Conservation (phyloP, 1,140 invertebrate species). For the Sminthurinus signatus region DNA sequence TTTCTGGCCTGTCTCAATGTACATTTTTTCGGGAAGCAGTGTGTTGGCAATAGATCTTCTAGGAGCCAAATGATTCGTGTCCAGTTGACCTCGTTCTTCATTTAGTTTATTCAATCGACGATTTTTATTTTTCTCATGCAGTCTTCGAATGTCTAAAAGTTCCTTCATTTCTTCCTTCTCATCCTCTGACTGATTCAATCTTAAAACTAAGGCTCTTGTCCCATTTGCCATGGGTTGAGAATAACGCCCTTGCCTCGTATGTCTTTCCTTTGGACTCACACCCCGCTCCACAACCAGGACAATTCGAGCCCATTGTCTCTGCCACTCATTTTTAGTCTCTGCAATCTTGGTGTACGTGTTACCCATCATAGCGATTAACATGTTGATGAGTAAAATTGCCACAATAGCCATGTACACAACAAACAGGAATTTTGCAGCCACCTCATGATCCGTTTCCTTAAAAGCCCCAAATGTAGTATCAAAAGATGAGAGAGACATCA, state of each 20-base stretch:
- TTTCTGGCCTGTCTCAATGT: no score
- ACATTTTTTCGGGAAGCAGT: neutral
- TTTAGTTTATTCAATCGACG: conserved; percentile 49
- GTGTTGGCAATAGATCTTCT: conserved; percentile 21
- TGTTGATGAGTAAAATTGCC: conserved; percentile 89
- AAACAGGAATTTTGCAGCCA: conserved; percentile 72
- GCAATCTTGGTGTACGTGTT: conserved; percentile 98
- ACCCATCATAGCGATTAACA: conserved; percentile 99
- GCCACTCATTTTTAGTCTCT: conserved; percentile 95
- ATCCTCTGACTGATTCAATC: conserved; percentile 67
- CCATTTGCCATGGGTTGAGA: conserved; percentile 94
- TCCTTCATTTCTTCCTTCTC: conserved; percentile 68
- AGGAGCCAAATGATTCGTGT: no score
- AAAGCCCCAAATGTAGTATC: conserved; percentile 88
- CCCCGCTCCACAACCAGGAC: conserved; percentile 94
- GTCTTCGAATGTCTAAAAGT: conserved; percentile 80
- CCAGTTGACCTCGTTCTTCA: neutral
- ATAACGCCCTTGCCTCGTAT: conserved; percentile 79
- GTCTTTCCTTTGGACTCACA: conserved; percentile 74
- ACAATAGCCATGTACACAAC: conserved; percentile 95
- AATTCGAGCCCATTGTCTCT: conserved; percentile 97
- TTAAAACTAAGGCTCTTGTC: conserved; percentile 58
- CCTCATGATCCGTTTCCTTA: conserved; percentile 76
- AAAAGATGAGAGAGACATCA: conserved; percentile 96
- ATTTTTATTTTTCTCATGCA: conserved; percentile 66